Conservation (phyloP, 2,113 vertebrate species). For the Centropristis striata region DNA sequence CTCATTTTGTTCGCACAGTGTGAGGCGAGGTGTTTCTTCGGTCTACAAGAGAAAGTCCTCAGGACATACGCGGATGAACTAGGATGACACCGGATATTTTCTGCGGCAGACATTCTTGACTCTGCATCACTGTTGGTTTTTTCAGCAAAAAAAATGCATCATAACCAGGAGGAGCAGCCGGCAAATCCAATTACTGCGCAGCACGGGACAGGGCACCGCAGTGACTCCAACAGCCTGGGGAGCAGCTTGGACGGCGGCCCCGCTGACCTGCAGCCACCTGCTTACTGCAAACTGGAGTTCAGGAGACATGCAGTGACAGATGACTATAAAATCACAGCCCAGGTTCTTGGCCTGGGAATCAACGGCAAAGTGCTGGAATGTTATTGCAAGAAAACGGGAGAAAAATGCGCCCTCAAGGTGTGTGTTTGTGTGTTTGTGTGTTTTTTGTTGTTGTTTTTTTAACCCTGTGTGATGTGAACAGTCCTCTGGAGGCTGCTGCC, state of each 20-base stretch:
- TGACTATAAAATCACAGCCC: constrained; percentile 75
- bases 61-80: constrained; percentile 7
- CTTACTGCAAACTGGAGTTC: constrained; percentile 61
- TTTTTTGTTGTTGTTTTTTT: constrained; percentile 10
- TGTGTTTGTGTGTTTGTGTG: constrained; percentile 32
- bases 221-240: constrained; percentile 33
- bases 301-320: constrained; percentile 72
- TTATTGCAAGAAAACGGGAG: constrained; percentile 73
- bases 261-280: constrained; percentile 45
- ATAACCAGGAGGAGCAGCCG: constrained; percentile 56
- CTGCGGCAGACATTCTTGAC: constrained; percentile 1
- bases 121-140: constrained; percentile 11
- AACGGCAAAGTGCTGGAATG: constrained; percentile 81
- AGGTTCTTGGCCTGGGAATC: constrained; percentile 78
- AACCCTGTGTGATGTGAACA: background rate
- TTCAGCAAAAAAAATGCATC: constrained; percentile 42
- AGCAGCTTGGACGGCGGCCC: constrained; percentile 38
- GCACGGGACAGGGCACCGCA: constrained; percentile 39
- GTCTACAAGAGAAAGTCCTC: background rate
- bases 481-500: constrained; percentile 22
- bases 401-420: constrained; percentile 82
- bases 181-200: constrained; percentile 30
- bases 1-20: background rate
- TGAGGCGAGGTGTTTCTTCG: constrained; percentile 17
- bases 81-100: constrained; percentile 22